phyloP scores from a whole-genome alignment of 2,888 invertebrate species.

The Cecidostiba fungosa region DNA sequence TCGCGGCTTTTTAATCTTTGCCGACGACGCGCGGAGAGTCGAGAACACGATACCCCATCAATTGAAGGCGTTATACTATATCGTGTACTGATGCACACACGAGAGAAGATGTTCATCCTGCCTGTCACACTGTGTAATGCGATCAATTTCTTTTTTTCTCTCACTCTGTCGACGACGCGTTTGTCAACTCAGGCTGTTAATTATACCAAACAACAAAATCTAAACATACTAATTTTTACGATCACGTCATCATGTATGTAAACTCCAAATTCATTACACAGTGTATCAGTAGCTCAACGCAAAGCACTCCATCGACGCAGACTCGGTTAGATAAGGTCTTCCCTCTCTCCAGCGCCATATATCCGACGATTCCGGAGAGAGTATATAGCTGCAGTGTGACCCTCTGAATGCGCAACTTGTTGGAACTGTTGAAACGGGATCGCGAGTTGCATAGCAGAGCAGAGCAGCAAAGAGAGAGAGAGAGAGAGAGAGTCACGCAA shows the following conservation, averaged over 20 bases:
- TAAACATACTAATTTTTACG: no score
- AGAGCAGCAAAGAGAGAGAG: constrained; percentile 24
- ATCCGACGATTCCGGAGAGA: constrained; percentile 21
- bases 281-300: not conserved
- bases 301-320: not conserved
- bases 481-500: constrained; percentile 34
- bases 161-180: not conserved
- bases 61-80: not conserved
- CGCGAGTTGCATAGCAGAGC: constrained; percentile 46
- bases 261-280: no score
- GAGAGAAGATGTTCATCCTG: not conserved
- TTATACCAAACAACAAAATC: no score
- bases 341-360: constrained; percentile 11
- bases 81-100: not conserved
- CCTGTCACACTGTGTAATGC: not conserved
- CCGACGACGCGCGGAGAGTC: not conserved
- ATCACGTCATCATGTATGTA: no score
- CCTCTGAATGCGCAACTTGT: constrained; percentile 58
- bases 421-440: constrained; percentile 60
- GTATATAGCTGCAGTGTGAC: constrained; percentile 33
- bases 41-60: not conserved
- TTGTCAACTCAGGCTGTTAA: not conserved
- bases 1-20: not conserved
- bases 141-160: not conserved
- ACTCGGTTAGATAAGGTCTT: constrained; percentile 41